Evolutionary conservation across 2,888 invertebrate species (phyloP).

Genomic region (Hoplodrina blanda): DNA sequence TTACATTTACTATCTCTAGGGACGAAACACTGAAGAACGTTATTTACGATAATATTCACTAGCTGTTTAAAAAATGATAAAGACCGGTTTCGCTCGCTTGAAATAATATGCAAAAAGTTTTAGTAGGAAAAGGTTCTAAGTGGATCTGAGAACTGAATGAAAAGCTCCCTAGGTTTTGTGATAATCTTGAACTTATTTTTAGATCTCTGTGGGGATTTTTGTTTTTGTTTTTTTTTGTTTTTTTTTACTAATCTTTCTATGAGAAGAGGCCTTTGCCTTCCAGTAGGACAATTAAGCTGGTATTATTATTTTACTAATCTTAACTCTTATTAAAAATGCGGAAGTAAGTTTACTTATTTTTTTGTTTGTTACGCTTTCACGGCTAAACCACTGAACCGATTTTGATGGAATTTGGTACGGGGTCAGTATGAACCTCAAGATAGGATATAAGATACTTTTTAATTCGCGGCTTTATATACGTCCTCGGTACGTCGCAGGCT

Average conservation of each 20-base stretch:
- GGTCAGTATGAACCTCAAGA: too few relatives aligned
- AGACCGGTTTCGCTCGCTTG: constrained; percentile 2
- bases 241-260: background rate
- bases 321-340: too few relatives aligned
- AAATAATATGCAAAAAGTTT: constrained; percentile 47
- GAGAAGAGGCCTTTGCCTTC: too few relatives aligned
- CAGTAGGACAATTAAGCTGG: too few relatives aligned
- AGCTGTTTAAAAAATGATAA: constrained; percentile 17
- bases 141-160: constrained; percentile 6
- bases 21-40: constrained; percentile 13
- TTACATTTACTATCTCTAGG: constrained; percentile 26
- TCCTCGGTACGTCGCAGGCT: too few relatives aligned
- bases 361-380: too few relatives aligned
- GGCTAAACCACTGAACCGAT: too few relatives aligned
- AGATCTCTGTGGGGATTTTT: constrained; percentile 1
- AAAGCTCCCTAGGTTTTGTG: constrained; percentile 9
- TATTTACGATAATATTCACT: constrained; percentile 43
- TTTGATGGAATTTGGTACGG: too few relatives aligned
- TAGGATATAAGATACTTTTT: too few relatives aligned
- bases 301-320: too few relatives aligned
- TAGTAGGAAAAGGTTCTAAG: constrained; percentile 4
- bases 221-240: constrained; percentile 8
- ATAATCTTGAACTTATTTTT: constrained; percentile 8
- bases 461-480: too few relatives aligned
- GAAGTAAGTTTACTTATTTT: too few relatives aligned